Evolutionary conservation across 2,797 vertebrate genomes (phyloP), one percentile per base, ranked within the genome.

Genomic region (Vireo griseus): DNA sequence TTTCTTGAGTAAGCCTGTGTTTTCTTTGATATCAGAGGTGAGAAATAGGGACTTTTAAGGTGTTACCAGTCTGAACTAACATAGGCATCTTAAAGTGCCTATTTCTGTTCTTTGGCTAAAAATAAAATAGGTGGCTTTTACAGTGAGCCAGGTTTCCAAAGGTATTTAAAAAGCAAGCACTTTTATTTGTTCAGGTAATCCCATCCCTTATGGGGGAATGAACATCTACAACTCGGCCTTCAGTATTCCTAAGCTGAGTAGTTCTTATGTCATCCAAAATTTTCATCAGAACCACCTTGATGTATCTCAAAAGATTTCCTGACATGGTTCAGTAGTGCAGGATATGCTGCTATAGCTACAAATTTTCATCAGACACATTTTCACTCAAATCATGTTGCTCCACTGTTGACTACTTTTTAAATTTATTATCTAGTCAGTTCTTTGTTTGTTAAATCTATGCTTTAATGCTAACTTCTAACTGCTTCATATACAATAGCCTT

Each of bases 211-310:
- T 12, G 2, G 9, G 7, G 1, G 4, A 85, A 63, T 9, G 18
- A 29, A 31, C 6, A 11, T 55, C 37, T 67, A 18, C 29, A 85
- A 5, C 5, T 71, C 20, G 67, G 33, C 19, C 11, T 8, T 90
- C 24, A 39, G 28, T 59, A 47, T 63, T 85, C 25, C 55, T 35
- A 59, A 25, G 15, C 0, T 1, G 1, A 1, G 4, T 4, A 11
- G 40, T 42, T 8, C 9, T 72, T 74, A 29, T n/a, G 26, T 73
- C 20, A 51, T 67, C 35, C n/a, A 68, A 65, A 78, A 62, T 90
- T 86, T 81, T 86, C 24, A n/a, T 90, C 29, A 55, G 45, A 48
- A 69, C 45, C 20, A 16, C 26, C 39, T 67, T 90, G 26, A 31
- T 28, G 8, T 33, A 40, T 73, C 76, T 90, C 48, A 82, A 15